Evolutionary conservation across 2,113 vertebrate genomes (phyloP), one percentile per base, ranked within the genome.

Genomic region (Hystrix brachyura): DNA sequence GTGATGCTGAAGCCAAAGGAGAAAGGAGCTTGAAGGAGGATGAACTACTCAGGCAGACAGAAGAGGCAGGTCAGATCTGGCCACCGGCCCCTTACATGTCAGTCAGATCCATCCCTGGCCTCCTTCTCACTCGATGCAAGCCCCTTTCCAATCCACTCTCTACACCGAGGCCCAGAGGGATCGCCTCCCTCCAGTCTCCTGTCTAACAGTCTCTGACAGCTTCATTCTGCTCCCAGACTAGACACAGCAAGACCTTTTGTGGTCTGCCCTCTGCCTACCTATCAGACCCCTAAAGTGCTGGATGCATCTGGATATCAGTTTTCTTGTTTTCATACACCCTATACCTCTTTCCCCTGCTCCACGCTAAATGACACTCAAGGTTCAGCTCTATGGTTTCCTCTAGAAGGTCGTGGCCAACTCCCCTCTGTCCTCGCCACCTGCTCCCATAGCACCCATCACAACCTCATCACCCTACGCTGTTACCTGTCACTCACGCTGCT

Each of bases 1-100:
- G 29, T 0, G 23, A 43, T 0, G 0, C 59, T 0, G 0, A 38
- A 79, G 74, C 32, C 21, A 32, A 60, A 88, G 43, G 1, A 38
- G 51, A 43, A 60, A 34, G 29, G 21, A n/a, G 48, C 65, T n/a
- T 60, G 3, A 23, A 64, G 86, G 78, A 57, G 83, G 69, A 74
- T 17, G n/a, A 79, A 34, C 51, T 53, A 19, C 12, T 25, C 25
- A 18, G 19, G 0, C 71, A 0, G 4, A 19, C 43, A 14, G 29
- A 55, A 80, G 38, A 3, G n/a, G 80, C 60, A 17, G 53, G 82
- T 57, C 32, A 34, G 17, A 72, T 23, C 13, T 62, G 87, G 55
- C 29, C 38, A 11, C 65, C 57, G 67, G 72, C 15, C 69, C 72
- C 59, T 87, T 38, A 5, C 1, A 25, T 8, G 1, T 59, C 34